phyloP scores from a whole-genome alignment of 1,140 invertebrate genomes.

The Cotesia chilonis region DNA sequence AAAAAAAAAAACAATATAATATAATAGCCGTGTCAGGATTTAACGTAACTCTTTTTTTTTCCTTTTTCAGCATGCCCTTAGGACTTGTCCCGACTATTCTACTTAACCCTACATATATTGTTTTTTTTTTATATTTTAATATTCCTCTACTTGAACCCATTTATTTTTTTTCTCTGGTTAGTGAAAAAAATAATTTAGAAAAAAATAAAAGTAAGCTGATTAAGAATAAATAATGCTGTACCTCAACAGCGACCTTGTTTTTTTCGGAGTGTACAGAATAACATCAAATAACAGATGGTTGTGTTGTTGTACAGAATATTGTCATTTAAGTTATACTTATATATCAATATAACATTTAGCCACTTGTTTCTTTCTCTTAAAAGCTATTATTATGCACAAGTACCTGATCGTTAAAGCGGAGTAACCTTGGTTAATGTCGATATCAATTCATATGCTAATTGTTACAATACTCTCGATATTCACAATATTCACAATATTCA shows the following conservation, averaged over 20 bases:
- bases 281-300: not conserved
- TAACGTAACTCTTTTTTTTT: not conserved
- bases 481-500: slow-evolving; percentile 11
- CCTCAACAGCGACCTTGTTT: not conserved
- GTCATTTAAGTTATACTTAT: slow-evolving; percentile 15
- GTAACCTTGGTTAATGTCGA: slow-evolving; percentile 11
- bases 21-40: slow-evolving; percentile 9
- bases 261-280: not conserved
- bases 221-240: too few species aligned
- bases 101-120: not conserved
- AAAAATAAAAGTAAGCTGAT: not conserved
- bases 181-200: not conserved
- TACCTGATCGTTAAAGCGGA: not conserved
- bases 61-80: not conserved
- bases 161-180: not conserved
- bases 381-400: slow-evolving; percentile 30
- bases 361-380: slow-evolving; percentile 25
- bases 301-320: not conserved
- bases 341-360: not conserved
- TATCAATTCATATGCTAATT: slow-evolving; percentile 33
- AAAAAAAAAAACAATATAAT: not conserved
- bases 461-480: slow-evolving; percentile 9
- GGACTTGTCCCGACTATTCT: slow-evolving; percentile 8
- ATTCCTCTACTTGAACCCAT: not conserved
- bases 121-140: not conserved